Percentiles rank a stretch among this genome's conserved stretches.
Conservation (phyloP, 2,888 invertebrate genomes). For the Nasonovia ribisnigri region DNA sequence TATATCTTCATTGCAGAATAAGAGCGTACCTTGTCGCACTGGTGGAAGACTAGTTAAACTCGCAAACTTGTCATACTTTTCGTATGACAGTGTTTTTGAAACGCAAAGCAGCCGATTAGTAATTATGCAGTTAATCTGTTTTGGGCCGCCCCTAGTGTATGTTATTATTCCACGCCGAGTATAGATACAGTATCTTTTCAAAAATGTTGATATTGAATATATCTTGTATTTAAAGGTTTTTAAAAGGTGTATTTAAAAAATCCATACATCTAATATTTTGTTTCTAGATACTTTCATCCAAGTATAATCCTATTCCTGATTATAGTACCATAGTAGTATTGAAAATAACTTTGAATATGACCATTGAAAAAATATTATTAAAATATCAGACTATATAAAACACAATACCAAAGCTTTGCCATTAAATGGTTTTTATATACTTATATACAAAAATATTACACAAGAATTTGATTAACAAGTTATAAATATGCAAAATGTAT, state of each 20-base stretch:
- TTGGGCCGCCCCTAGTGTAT: background rate
- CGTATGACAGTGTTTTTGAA: background rate
- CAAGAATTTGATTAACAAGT: background rate
- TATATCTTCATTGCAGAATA: background rate
- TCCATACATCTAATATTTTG: no score
- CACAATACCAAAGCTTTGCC: background rate
- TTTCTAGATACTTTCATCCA: background rate
- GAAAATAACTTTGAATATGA: background rate
- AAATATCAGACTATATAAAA: slow-evolving; percentile 6
- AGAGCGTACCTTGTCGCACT: background rate
- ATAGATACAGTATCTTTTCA: background rate
- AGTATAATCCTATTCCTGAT: background rate
- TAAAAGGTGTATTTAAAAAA: no score
- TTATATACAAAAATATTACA: background rate
- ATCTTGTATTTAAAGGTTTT: background rate
- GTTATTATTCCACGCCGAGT: background rate
- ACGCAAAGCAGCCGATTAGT: background rate
- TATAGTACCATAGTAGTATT: background rate
- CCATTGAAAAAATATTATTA: background rate
- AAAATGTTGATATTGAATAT: background rate
- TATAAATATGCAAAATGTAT: background rate
- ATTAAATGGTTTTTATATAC: background rate
- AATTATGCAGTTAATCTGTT: background rate
- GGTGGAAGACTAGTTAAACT: background rate
- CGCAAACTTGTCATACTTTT: no score